Evolutionary conservation across 2,113 vertebrate genomes (phyloP).

Genomic region (Rhinolophus sinicus): DNA sequence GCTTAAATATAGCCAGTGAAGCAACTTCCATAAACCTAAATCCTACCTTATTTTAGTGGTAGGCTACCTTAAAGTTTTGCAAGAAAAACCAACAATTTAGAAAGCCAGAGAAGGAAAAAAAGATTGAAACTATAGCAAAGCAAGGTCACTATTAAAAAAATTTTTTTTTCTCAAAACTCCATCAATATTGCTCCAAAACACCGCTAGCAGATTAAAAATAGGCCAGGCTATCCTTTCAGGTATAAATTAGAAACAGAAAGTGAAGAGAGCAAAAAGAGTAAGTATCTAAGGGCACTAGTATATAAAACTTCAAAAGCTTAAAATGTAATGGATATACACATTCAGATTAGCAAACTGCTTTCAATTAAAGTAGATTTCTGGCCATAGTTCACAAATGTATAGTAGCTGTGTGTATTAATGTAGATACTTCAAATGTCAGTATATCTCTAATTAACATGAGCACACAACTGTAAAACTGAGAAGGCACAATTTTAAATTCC

Average conservation of each 20-base stretch:
- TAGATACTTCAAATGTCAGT: constrained; percentile 79
- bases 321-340: constrained; percentile 59
- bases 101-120: constrained; percentile 55
- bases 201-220: constrained; percentile 58
- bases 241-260: constrained; percentile 66
- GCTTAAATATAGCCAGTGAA: constrained; percentile 58
- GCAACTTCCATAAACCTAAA: constrained; percentile 62
- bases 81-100: constrained; percentile 63
- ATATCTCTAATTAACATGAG: constrained; percentile 76
- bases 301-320: constrained; percentile 76
- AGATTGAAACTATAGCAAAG: constrained; percentile 61
- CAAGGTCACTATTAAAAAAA: constrained; percentile 44
- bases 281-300: constrained; percentile 52
- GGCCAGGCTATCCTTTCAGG: constrained; percentile 43
- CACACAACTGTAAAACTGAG: constrained; percentile 80
- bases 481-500: constrained; percentile 79
- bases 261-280: constrained; percentile 56
- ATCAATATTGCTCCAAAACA: constrained; percentile 61
- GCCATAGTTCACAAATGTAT: constrained; percentile 78
- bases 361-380: constrained; percentile 77
- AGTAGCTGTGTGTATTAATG: constrained; percentile 75
- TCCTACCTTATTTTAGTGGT: constrained; percentile 35
- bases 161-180: constrained; percentile 54
- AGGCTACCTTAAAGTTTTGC: constrained; percentile 61
- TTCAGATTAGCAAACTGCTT: constrained; percentile 78